Conservation (phyloP, 2,113 vertebrate genomes). For the Apistogramma diplotaenia region DNA sequence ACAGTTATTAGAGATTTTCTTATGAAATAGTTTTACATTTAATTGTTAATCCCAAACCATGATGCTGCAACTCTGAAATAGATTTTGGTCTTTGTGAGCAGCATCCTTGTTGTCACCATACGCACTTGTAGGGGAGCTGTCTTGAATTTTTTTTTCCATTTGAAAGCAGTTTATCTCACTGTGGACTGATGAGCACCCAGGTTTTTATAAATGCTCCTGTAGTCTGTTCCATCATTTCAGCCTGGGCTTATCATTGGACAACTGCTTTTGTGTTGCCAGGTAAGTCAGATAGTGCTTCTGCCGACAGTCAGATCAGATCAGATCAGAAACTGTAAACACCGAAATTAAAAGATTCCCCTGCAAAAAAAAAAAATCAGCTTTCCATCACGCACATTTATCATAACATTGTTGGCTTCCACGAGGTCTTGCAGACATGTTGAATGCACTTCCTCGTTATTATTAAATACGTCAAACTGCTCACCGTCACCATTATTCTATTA, state of each 20-base stretch:
- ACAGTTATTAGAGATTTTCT: too few relatives aligned
- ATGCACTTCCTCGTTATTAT: background rate
- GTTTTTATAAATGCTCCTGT: background rate
- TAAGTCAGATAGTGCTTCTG: too few relatives aligned
- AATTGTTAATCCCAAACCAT: background rate
- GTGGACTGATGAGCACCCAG: background rate
- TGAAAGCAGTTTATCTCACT: background rate
- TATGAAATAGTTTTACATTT: too few relatives aligned
- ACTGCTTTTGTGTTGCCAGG: too few relatives aligned
- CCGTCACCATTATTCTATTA: fast-evolving
- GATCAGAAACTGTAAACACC: background rate
- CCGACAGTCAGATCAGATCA: background rate
- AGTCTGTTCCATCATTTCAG: background rate
- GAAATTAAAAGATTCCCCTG: background rate
- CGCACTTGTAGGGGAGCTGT: background rate
- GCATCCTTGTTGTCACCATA: background rate
- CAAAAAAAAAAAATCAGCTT: background rate
- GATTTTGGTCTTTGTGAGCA: background rate
- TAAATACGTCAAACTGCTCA: background rate
- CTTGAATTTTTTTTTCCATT: background rate
- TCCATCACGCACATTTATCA: background rate
- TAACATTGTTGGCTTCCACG: background rate
- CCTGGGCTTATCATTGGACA: background rate
- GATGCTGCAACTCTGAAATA: background rate
- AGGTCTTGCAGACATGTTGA: background rate